phyloP scores from a whole-genome alignment of 2,113 vertebrate species.

The Myotis davidii region DNA sequence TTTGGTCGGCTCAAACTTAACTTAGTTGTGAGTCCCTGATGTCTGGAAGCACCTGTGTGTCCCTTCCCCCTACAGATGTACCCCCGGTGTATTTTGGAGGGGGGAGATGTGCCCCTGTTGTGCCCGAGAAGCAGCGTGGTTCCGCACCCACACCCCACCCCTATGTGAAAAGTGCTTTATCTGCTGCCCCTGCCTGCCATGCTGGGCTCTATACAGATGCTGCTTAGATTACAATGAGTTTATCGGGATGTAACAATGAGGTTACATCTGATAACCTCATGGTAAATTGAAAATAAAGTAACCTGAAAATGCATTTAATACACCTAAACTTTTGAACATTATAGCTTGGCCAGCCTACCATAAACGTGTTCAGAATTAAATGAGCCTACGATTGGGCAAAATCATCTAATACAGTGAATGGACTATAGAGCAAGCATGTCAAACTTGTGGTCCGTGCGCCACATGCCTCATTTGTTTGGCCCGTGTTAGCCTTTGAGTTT shows the following conservation, averaged over 20 bases:
- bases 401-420: neutral
- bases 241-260: neutral
- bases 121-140: neutral
- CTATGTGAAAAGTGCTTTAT: neutral
- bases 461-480: too few relatives aligned
- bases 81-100: too few relatives aligned
- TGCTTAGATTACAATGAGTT: neutral
- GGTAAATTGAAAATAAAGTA: neutral
- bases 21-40: neutral
- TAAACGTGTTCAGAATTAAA: neutral
- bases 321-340: neutral
- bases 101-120: neutral
- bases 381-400: neutral
- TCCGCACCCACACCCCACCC: neutral
- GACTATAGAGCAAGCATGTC: neutral
- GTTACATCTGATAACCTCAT: neutral
- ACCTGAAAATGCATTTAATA: neutral
- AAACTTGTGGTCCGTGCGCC: too few relatives aligned
- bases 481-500: too few relatives aligned
- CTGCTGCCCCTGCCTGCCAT: accelerated
- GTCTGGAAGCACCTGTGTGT: neutral
- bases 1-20: too few relatives aligned
- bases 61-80: neutral
- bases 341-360: neutral
- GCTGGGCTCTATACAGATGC: neutral